A percentile compares a stretch with the other conserved stretches of the same genome.
Conservation (phyloP, 2,888 invertebrate genomes). For the Limnephilus rhombicus region DNA sequence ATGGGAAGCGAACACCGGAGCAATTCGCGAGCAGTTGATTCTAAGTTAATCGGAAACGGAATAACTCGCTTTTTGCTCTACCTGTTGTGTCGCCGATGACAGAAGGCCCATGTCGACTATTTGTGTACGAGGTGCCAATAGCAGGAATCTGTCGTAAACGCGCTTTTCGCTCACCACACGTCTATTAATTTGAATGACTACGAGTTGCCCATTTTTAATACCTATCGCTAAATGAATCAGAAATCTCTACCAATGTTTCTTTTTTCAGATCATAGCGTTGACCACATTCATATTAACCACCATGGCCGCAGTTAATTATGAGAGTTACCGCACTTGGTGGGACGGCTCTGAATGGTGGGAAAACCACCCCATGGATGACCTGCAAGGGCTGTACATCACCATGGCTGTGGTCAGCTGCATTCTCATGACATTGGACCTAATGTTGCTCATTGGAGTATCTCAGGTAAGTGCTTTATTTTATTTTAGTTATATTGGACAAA, state of each 20-base stretch:
- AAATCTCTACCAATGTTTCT: not conserved
- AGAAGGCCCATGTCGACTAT: too few species aligned
- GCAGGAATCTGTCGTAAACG: too few species aligned
- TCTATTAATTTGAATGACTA: too few species aligned
- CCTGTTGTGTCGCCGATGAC: too few species aligned
- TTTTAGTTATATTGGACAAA: not conserved
- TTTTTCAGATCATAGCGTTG: not conserved
- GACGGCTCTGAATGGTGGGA: not conserved
- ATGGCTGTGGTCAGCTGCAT: not conserved
- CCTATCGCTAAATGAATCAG: too few species aligned
- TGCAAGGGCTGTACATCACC: not conserved
- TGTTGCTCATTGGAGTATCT: constrained; percentile 2
- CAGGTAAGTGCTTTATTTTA: not conserved
- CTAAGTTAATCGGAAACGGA: too few species aligned
- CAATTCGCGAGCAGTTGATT: too few species aligned
- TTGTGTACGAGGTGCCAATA: too few species aligned
- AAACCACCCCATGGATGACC: not conserved
- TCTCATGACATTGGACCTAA: not conserved
- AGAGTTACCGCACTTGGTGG: not conserved
- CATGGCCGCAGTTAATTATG: not conserved
- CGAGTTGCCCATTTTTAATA: too few species aligned
- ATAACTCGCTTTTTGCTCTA: too few species aligned
- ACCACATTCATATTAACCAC: not conserved
- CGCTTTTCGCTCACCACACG: too few species aligned
- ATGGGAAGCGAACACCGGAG: too few species aligned